phyloP scores from a whole-genome alignment of 2,797 vertebrate genomes.

The Phrynocephalus vlangalii region DNA sequence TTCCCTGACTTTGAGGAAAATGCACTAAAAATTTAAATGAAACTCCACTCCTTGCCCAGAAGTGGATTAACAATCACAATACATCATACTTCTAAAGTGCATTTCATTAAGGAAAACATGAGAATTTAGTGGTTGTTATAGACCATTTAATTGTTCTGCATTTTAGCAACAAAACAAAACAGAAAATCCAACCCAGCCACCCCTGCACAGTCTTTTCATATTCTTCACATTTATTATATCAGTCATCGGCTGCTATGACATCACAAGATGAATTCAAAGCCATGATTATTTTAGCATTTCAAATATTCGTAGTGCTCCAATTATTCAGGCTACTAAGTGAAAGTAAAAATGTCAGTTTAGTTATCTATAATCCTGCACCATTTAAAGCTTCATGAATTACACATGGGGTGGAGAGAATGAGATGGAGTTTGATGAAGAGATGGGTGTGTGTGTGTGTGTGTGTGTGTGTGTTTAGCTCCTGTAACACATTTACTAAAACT shows the following conservation, averaged over 20 bases:
- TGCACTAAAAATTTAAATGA: constrained; percentile 44
- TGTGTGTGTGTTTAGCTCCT: constrained; percentile 49
- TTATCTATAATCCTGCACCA: constrained; percentile 74
- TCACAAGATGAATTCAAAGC: constrained; percentile 81
- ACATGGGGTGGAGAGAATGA: constrained; percentile 71
- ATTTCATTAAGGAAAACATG: constrained; percentile 75
- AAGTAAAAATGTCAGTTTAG: constrained; percentile 79
- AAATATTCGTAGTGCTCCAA: constrained; percentile 71
- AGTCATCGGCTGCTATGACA: constrained; percentile 74
- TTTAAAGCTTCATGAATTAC: constrained; percentile 82
- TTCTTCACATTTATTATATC: constrained; percentile 76
- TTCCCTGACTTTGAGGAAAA: constrained; percentile 54
- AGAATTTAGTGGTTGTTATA: constrained; percentile 68
- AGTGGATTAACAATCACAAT: constrained; percentile 55
- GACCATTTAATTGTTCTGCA: constrained; percentile 74
- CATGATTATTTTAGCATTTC: constrained; percentile 76
- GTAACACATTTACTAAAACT: constrained; percentile 70
- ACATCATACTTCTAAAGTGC: constrained; percentile 70
- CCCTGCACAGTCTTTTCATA: constrained; percentile 69
- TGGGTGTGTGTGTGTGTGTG: neutral
- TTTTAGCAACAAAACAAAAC: constrained; percentile 64
- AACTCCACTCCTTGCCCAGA: constrained; percentile 49
- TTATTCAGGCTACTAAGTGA: constrained; percentile 79
- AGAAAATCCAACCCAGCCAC: constrained; percentile 47
- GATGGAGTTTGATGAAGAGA: constrained; percentile 73